Evolutionary conservation across 64 coral and sea anemone species (phyloP), one percentile per base, ranked within the genome.

Genomic region (Actinia equina): DNA sequence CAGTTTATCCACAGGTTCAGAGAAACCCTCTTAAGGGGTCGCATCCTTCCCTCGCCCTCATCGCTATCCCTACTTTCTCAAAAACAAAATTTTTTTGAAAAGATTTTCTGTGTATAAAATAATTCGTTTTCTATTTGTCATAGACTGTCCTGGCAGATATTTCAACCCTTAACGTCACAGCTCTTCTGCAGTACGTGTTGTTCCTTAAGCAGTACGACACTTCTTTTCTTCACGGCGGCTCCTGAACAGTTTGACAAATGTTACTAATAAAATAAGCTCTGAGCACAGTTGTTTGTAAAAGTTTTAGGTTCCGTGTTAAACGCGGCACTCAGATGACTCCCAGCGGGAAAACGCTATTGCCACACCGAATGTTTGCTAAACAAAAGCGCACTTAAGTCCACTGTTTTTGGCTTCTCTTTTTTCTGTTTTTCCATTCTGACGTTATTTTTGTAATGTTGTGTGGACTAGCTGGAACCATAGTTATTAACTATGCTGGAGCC

Each of bases 111-210:
- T n/a, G 84, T 86, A 49, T 49, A 49, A 17, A 86, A 23, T 20
- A 71, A 6, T 86, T 63, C 60, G 30, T 3, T n/a, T 22, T 80
- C 46, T 67, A 18, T 83, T 53, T 62, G 8, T 89, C 63, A 6
- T 60, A 95, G 94, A 92, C 94, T 58, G 94, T 95, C n/a, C 91
- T 95, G 9, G 61, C 88, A 25, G 94, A 95, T 71, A 86, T 89
- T 22, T 95, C 94, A 19, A 95, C 94, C 42, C 87, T 95, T 5
- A 95, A 95, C 63, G 84, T 85, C 41, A 82, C 91, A 15, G 89
- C 94, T 8, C 88, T 95, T 49, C 76, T 95, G 1, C 94, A 95
- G 45, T 95, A 95, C 42, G 86, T 88, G 5, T 52, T 95, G 22
- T 95, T 95, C 53, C 43, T 95, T 4, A 95, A 92, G 63, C 37